Evolutionary conservation across 2,797 vertebrate species (phyloP).

Genomic region (Sebastiscus albofasciatus): DNA sequence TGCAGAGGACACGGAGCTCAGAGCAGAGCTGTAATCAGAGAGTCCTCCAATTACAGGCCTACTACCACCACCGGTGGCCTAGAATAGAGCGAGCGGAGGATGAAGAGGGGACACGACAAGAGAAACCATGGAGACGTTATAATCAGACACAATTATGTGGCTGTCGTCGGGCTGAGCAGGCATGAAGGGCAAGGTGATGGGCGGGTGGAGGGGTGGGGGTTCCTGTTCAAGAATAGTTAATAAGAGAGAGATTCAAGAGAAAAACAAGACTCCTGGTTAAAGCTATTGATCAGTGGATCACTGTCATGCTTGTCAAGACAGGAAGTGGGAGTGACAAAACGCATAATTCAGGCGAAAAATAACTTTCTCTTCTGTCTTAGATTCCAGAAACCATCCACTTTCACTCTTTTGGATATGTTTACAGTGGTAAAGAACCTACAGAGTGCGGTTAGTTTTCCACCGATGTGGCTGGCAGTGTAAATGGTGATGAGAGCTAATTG

Average conservation of each 20-base stretch:
- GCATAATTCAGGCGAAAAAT: conserved; percentile 13
- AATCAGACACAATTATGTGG: conserved; percentile 77
- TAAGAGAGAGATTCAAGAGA: conserved; percentile 28
- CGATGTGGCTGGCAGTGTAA: conserved; percentile 14
- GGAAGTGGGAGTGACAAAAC: conserved; percentile 8
- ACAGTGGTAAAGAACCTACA: neutral
- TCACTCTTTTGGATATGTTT: conserved; percentile 28
- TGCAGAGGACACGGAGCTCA: conserved; percentile 55
- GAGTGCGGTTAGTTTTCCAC: conserved; percentile 13
- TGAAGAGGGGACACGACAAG: conserved; percentile 64
- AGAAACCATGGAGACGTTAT: conserved; percentile 71
- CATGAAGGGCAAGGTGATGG: conserved; percentile 57
- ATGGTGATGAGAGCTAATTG: conserved; percentile 25
- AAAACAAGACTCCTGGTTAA: conserved; percentile 30
- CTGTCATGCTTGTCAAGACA: conserved; percentile 7
- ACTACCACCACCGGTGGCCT: conserved; percentile 66
- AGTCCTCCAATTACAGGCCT: conserved; percentile 78
- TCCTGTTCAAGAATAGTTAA: conserved; percentile 57
- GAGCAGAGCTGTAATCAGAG: conserved; percentile 77
- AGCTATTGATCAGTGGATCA: conserved; percentile 21
- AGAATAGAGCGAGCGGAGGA: conserved; percentile 79
- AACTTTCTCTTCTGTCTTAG: neutral
- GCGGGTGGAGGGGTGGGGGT: conserved; percentile 21
- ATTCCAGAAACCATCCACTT: neutral
- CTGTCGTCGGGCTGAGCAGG: conserved; percentile 39